Evolutionary conservation across 2,113 vertebrate species (phyloP), one percentile per base, ranked within the genome.

Genomic region (Lasiurus borealis): DNA sequence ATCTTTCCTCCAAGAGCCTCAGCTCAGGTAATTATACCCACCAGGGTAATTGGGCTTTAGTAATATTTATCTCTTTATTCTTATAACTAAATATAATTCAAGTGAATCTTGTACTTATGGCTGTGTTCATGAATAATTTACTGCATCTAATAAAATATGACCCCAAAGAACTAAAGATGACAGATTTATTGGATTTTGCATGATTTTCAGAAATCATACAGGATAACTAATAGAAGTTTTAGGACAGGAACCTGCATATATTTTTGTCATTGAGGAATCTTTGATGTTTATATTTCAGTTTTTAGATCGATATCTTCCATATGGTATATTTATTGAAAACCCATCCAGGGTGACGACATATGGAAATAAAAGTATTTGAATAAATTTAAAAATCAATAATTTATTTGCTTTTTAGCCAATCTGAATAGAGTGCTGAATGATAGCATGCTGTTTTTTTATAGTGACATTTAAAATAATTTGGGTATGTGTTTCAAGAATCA

Each of bases 281-380:
- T 84, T n/a, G 29, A n/a, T 82, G 7, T 71, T 85, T 81, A 40
- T 46, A 40, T 93, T 88, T 78, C 16, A 66, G 16, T 59, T 62
- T 77, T 81, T 34, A 59, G 3, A 44, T 44, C 7, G 40, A n/a
- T 40, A 3, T 64, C 19, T 69, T 48, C 21, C 21, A 23, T 62
- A 23, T 75, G 27, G 7, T 27, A 11, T 52, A 75, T 75, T 88
- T 93, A 40, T 72, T 91, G 18, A 7, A 88, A 91, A 69, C 36
- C 4, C 29, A 23, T 82, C 29, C 54, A 52, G 88, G 84, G 27
- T 83, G 59, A 78, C 59, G 36, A 52, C n/a, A 84, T 21, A 3
- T 90, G 48, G 16, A 19, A 71, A 85, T 36, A 40, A 76, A 84
- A 21, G 81, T 92, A 85, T 91, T 68, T 92, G 19, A 85, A 54